Evolutionary conservation across 2,113 vertebrate species (phyloP).

Genomic region (Rhinolophus sinicus): DNA sequence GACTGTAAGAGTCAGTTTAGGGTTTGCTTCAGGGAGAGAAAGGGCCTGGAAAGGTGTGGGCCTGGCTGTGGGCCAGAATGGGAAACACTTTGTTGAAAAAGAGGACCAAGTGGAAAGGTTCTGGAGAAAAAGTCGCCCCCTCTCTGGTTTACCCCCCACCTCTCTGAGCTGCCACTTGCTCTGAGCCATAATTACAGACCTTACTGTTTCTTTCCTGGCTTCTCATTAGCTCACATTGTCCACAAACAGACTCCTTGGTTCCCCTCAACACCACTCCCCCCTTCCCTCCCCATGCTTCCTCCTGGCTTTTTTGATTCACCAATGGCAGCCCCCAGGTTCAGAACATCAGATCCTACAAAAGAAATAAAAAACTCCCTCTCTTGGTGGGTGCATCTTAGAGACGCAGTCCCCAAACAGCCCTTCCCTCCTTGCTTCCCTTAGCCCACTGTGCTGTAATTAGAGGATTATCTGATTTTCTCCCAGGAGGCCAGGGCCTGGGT

Average conservation of each 20-base stretch:
- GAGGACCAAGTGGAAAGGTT: background rate
- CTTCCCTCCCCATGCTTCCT: background rate
- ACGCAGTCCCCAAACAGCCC: background rate
- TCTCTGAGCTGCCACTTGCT: background rate
- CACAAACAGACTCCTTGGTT: constrained; percentile 53
- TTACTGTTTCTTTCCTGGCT: constrained; percentile 42
- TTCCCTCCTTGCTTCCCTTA: background rate
- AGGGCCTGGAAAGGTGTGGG: background rate
- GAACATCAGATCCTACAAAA: background rate
- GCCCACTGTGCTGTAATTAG: constrained; percentile 27
- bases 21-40: constrained; percentile 35
- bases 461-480: constrained; percentile 47
- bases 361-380: background rate
- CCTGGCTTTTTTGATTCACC: background rate
- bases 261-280: background rate
- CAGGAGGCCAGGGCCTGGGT: background rate
- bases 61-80: background rate
- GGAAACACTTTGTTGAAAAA: background rate
- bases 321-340: background rate
- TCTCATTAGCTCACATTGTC: constrained; percentile 69
- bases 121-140: background rate
- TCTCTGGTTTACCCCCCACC: background rate
- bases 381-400: background rate
- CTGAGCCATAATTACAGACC: constrained; percentile 63
- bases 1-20: background rate